A percentile compares a stretch with the other conserved stretches of the same genome.
Conservation (phyloP, 2,888 invertebrate species). For the Callinectes sapidus region DNA sequence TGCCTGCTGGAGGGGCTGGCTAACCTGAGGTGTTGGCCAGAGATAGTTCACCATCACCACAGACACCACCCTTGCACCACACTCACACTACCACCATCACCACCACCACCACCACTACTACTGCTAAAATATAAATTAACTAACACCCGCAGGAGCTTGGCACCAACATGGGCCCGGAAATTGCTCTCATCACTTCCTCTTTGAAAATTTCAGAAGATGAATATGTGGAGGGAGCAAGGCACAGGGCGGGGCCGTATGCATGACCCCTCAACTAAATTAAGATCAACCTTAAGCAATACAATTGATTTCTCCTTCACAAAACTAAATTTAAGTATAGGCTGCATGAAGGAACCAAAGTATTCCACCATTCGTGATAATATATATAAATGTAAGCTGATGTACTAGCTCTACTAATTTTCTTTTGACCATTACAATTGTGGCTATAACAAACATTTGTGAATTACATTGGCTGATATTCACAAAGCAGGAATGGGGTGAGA, state of each 20-base stretch:
- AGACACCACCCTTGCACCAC: conserved; percentile 2
- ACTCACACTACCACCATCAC: background rate
- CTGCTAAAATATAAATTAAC: background rate
- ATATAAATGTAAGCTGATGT: conserved; percentile 8
- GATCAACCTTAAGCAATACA: background rate
- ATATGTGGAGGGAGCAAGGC: background rate
- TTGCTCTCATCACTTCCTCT: background rate
- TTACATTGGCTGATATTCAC: background rate
- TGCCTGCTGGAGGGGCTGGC: conserved; percentile 45
- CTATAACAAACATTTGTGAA: background rate
- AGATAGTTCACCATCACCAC: conserved; percentile 5
- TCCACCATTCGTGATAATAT: background rate
- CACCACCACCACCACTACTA: background rate
- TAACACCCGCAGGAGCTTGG: conserved; percentile 5
- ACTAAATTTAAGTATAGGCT: background rate
- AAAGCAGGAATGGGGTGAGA: background rate
- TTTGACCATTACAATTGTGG: background rate
- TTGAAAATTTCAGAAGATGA: background rate
- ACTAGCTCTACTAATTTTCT: background rate
- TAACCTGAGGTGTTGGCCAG: conserved; percentile 4
- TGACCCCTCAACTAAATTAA: conserved; percentile 14
- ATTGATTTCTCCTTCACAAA: background rate
- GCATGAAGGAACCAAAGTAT: conserved; percentile 10
- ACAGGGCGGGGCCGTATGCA: conserved; percentile 18
- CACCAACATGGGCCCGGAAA: background rate